Evolutionary conservation across 2,888 invertebrate genomes (phyloP).

Genomic region (Diloba caeruleocephala): DNA sequence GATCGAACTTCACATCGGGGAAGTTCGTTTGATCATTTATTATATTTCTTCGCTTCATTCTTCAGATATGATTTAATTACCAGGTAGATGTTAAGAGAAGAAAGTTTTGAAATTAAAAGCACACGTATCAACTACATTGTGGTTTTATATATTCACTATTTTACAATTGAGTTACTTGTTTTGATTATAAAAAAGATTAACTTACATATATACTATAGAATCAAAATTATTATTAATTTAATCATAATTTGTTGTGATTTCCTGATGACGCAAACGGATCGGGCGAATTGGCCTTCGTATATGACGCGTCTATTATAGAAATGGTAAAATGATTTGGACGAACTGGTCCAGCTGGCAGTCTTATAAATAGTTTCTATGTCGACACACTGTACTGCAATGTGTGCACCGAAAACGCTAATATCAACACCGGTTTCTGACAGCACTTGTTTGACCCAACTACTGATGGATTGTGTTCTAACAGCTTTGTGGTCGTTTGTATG

Average conservation of each 20-base stretch:
- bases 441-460: slow-evolving; percentile 2
- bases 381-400: slow-evolving; percentile 1
- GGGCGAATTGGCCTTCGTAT: neutral
- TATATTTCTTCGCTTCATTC: slow-evolving; percentile 20
- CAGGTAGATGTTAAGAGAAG: slow-evolving; percentile 7
- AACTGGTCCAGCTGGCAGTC: slow-evolving; percentile 5
- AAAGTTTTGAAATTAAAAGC: neutral
- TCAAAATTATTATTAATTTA: neutral
- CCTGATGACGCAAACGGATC: too few relatives aligned
- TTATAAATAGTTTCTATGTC: slow-evolving; percentile 1
- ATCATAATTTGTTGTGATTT: neutral
- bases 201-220: neutral
- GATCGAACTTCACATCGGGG: too few relatives aligned
- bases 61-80: slow-evolving; percentile 14
- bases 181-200: neutral
- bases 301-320: neutral
- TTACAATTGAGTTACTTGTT: neutral
- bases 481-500: slow-evolving; percentile 6
- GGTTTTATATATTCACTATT: too few relatives aligned
- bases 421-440: slow-evolving; percentile 1
- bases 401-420: neutral
- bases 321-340: neutral
- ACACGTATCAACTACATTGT: neutral
- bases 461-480: slow-evolving; percentile 3
- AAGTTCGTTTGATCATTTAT: too few relatives aligned